These are phyloP conservation scores for Atrichornis clamosus DNA, from an alignment of 2,113 vertebrate species.

Conservation along the genomic window DNA sequence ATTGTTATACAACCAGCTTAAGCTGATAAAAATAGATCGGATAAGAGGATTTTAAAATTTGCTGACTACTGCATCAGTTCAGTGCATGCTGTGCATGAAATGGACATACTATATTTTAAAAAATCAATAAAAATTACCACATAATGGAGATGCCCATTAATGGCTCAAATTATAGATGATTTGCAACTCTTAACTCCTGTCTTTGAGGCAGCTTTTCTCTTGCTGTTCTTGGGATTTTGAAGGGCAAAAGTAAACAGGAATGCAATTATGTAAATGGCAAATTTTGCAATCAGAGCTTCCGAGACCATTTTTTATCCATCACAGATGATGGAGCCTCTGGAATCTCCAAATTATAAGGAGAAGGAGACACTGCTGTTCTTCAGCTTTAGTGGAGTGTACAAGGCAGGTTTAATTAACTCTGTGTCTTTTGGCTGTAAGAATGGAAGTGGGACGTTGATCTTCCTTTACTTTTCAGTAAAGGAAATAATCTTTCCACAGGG, in stretches of 20 bases:
- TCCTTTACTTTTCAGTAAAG: background rate
- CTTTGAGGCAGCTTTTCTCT: background rate
- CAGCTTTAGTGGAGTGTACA: background rate
- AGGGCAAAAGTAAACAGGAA: background rate
- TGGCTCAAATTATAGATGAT: background rate
- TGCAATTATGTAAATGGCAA: background rate
- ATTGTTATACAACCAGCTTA: background rate
- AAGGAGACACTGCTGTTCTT: background rate
- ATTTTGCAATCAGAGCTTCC: background rate
- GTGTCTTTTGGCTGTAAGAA: background rate
- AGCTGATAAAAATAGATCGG: conserved; percentile 4
- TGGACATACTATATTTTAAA: background rate
- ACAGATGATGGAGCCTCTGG: background rate
- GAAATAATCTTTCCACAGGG: background rate
- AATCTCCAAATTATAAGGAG: background rate
- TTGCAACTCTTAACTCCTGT: background rate
- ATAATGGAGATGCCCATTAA: background rate
- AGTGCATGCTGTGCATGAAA: background rate
- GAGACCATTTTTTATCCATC: background rate
- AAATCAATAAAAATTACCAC: conserved; percentile 40
- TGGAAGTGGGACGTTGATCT: background rate
- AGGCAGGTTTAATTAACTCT: background rate
- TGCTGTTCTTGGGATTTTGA: background rate
- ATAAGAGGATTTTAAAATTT: background rate
- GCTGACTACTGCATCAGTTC: background rate